Percentiles rank a stretch among this genome's conserved stretches.
phyloP scores from a whole-genome alignment of 2,888 invertebrate species.

The Cylloceria caligata region DNA sequence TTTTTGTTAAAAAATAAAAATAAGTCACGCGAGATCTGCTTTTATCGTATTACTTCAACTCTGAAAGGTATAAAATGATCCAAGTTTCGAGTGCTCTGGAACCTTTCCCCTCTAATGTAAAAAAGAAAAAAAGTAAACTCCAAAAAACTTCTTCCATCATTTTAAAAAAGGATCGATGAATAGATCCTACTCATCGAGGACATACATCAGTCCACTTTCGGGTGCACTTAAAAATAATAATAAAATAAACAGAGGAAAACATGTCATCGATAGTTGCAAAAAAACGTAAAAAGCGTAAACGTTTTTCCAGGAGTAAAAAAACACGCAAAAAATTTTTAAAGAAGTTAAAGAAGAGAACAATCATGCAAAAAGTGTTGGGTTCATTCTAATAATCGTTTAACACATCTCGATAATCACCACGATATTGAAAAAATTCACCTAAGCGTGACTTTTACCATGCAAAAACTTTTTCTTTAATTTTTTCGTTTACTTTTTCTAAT shows the following conservation, averaged over 20 bases:
- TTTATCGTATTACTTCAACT: constrained; percentile 4
- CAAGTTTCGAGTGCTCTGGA: not conserved
- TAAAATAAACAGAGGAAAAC: constrained; percentile 6
- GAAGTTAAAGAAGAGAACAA: not conserved
- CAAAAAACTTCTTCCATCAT: constrained; percentile 15
- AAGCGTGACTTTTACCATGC: constrained; percentile 4
- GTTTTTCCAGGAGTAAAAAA: constrained; percentile 1
- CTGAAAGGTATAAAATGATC: constrained; percentile 22
- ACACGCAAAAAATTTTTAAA: constrained; percentile 32
- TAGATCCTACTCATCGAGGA: constrained; percentile 8
- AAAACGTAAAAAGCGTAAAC: constrained; percentile 33
- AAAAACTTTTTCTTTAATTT: constrained; percentile 31
- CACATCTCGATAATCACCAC: constrained; percentile 2
- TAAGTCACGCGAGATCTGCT: not conserved
- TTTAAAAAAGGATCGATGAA: constrained; percentile 18
- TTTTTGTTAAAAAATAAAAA: not conserved
- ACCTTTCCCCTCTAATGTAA: not conserved
- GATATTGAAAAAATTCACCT: constrained; percentile 8
- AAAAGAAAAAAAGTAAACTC: not conserved
- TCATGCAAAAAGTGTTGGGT: constrained; percentile 5
- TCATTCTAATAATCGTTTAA: not conserved
- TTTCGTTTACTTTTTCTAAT: constrained; percentile 6
- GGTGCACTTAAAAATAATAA: not conserved
- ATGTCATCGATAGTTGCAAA: constrained; percentile 19
- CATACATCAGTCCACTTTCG: not conserved